phyloP scores from a whole-genome alignment of 2,888 invertebrate genomes.

The Limnephilus rhombicus region DNA sequence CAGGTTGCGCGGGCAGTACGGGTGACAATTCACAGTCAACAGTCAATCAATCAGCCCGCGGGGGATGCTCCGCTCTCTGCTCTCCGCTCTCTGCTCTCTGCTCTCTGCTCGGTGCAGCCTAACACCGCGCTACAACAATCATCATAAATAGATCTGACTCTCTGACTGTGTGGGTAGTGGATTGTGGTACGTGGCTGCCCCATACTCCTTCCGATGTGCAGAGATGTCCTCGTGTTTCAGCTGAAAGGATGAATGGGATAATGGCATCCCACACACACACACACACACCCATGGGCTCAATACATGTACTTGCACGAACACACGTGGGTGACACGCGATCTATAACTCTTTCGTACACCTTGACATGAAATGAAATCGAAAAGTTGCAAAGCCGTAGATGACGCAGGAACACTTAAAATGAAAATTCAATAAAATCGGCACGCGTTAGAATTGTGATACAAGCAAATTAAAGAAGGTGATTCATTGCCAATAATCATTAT shows the following conservation, averaged over 20 bases:
- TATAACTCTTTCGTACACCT: constrained; percentile 58
- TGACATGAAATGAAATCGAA: constrained; percentile 44
- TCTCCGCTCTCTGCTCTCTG: background rate
- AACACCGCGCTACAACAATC: background rate
- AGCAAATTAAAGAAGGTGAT: background rate
- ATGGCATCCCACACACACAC: constrained; percentile 46
- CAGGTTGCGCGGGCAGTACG: background rate
- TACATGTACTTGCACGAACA: constrained; percentile 14
- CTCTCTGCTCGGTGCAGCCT: background rate
- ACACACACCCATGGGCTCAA: constrained; percentile 17
- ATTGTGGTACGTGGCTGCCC: background rate
- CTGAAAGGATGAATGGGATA: constrained; percentile 61
- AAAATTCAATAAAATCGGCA: background rate
- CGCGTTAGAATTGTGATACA: background rate
- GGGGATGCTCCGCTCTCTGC: background rate
- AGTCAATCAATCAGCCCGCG: background rate
- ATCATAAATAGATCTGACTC: constrained; percentile 9
- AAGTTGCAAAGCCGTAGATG: constrained; percentile 5
- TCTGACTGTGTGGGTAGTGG: constrained; percentile 13
- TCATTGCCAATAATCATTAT: background rate
- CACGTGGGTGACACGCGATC: constrained; percentile 64
- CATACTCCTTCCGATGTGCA: background rate
- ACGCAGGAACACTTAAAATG: background rate
- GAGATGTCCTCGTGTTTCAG: constrained; percentile 48
- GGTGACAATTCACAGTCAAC: background rate